Base-by-base conservation (phyloP, 2,888 invertebrate genomes). In the Orchesella flavescens region DNA sequence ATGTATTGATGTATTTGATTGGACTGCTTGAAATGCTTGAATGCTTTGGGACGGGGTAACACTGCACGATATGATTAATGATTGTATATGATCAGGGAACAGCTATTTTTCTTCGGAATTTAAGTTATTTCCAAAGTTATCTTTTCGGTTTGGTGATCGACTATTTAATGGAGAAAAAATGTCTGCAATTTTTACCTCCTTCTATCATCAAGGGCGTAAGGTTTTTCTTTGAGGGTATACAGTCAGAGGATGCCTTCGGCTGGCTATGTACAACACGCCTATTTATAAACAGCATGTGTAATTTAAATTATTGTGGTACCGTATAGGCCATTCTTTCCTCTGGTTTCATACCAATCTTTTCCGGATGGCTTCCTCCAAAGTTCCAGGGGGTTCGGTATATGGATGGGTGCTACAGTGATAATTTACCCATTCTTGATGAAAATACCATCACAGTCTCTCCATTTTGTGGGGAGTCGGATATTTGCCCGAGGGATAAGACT, bases 391-490 rank as follows among this genome's bases (percentile, higher is more conserved):
- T 88, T 46, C 88, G 90, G 5, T 92, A 92, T 89, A 90, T 92
- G 81, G 93, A 93, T 88, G 93, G 93, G n/a, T 92, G 92, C 24
- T 89, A 92, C 76, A 91, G 91, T 81, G 91, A 92, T 89, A 93
- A 93, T 89, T 90, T 92, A 69, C 92, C 92, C 15, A 89, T 90
- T 10, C 89, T 92, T 44, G 91, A 92, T 88, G 90, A 91, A 66
- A 89, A 91, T 85, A 92, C 93, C 4, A 90, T 93, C 69, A 92
- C 92, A 0, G 91, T 93, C n/a, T 91, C 91, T 24, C 93, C 93
- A 7, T 93, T 93, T 87, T 90, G 91, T 66, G 93, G 92, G 4
- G 92, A 92, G 89, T 90, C 90, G 74, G 92, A 93, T 88, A 92
- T 93, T 86, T 93, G 92, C 86, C 90, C 90, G 5, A 85, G 89